Percentiles rank a stretch among this genome's conserved stretches.
Evolutionary conservation across 2,113 vertebrate species (phyloP).

Genomic region (Boleophthalmus pectinirostris): DNA sequence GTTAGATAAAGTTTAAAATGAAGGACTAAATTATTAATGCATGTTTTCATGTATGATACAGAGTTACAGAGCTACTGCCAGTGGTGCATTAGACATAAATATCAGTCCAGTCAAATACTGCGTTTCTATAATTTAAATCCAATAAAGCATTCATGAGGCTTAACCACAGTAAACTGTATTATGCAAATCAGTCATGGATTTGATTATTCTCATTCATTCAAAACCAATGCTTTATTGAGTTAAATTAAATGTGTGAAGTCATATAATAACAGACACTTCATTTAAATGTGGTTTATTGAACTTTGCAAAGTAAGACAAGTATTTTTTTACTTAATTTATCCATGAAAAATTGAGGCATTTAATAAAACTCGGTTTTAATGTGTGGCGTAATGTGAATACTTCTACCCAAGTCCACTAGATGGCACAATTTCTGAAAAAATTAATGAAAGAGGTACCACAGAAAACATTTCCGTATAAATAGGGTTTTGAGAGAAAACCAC

Average conservation of each 20-base stretch:
- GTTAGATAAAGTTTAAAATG: conserved; percentile 56
- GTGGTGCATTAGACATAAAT: conserved; percentile 12
- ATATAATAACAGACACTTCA: background rate
- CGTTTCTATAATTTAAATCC: conserved; percentile 15
- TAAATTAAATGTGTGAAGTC: background rate
- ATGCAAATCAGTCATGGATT: conserved; percentile 5
- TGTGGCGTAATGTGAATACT: background rate
- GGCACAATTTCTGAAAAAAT: conserved; percentile 30
- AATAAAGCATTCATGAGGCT: conserved; percentile 5
- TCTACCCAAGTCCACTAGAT: conserved; percentile 48
- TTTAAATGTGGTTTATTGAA: background rate
- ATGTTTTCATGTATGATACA: conserved; percentile 22
- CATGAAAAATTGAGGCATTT: background rate
- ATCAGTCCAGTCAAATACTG: conserved; percentile 15
- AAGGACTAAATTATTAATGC: conserved; percentile 67
- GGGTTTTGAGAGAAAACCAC: background rate
- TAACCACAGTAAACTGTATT: conserved; percentile 3
- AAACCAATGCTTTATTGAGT: background rate
- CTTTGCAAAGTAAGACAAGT: background rate
- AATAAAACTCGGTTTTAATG: background rate
- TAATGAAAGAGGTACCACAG: background rate
- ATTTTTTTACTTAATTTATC: background rate
- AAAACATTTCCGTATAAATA: background rate
- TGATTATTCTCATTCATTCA: background rate
- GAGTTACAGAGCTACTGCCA: conserved; percentile 28